Evolutionary conservation across 1,140 invertebrate species (phyloP), one percentile per base, ranked within the genome.

Genomic region (Heliconius congener): DNA sequence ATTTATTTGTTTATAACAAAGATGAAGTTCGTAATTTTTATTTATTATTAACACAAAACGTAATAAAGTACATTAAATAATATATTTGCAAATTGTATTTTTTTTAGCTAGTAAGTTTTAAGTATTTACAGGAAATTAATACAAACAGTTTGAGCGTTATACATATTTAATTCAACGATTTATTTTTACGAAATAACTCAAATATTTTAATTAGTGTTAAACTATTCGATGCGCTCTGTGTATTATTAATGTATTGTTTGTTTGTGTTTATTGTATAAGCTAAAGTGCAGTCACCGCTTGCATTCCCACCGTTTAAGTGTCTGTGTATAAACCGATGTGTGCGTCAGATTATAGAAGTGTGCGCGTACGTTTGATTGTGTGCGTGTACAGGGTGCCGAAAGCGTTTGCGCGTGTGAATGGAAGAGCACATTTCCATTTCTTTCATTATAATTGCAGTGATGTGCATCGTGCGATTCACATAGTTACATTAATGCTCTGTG

Each of bases 241-340:
- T 88, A 86, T 90, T 88, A 86, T 90, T 90, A 90, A 89, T 88
- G 88, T 91, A 90, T 92, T 93, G 91, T 93, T 93, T 94, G 88
- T 94, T 93, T 94, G 90, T 94, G 87, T 94, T 94, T 93, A 93
- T 91, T 92, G 91, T 92, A 91, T 89, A 86, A 91, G 90, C 86
- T 91, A 90, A 92, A 94, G 92, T 94, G 93, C 93, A 94, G 92
- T 94, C 93, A 94, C 92, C 93, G 93, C 92, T 87, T 93, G 93
- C 93, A 94, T 93, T 94, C 92, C 90, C 92, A 90, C 79, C 83
- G 79, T 72, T 85, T 70, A 82, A 77, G 89, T 93, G 90, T 92
- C 88, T 86, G 91, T 87, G 86, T 52, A 78, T 75, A 46, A 27
- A 50, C 16, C 79, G 23, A 87, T 91, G 90, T 90, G 89, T 85